A percentile compares a stretch with the other conserved stretches of the same genome.
phyloP scores from a whole-genome alignment of 2,888 invertebrate genomes.

The Leuctra nigra region DNA sequence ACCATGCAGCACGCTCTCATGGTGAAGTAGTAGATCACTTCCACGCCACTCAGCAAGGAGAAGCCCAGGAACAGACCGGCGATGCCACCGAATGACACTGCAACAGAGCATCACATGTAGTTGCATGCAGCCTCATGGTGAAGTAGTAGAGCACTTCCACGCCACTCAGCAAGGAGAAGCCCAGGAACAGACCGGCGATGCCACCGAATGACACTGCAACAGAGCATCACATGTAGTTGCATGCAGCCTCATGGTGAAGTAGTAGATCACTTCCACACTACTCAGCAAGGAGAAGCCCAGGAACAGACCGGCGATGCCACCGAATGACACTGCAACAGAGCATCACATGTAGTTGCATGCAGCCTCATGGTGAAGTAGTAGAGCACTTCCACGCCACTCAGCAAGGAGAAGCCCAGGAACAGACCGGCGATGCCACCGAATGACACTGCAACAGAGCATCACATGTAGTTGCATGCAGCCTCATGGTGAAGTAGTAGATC shows the following conservation, averaged over 20 bases:
- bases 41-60: constrained; percentile 67
- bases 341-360: too few relatives aligned
- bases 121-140: constrained; percentile 61
- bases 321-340: constrained; percentile 47
- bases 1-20: constrained; percentile 60
- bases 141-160: constrained; percentile 70
- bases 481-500: constrained; percentile 63
- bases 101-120: too few relatives aligned
- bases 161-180: constrained; percentile 68
- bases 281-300: constrained; percentile 70
- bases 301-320: constrained; percentile 52
- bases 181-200: constrained; percentile 55
- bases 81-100: constrained; percentile 55
- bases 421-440: constrained; percentile 53
- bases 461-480: too few relatives aligned
- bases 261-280: constrained; percentile 65
- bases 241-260: constrained; percentile 66
- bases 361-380: constrained; percentile 67
- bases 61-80: constrained; percentile 60
- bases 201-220: constrained; percentile 51
- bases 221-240: too few relatives aligned
- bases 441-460: constrained; percentile 46
- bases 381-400: constrained; percentile 67
- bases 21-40: constrained; percentile 66
- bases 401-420: constrained; percentile 62